A percentile compares a stretch with the other conserved stretches of the same genome.
Conservation (phyloP, 2,888 invertebrate species). For the Oscheius onirici region DNA sequence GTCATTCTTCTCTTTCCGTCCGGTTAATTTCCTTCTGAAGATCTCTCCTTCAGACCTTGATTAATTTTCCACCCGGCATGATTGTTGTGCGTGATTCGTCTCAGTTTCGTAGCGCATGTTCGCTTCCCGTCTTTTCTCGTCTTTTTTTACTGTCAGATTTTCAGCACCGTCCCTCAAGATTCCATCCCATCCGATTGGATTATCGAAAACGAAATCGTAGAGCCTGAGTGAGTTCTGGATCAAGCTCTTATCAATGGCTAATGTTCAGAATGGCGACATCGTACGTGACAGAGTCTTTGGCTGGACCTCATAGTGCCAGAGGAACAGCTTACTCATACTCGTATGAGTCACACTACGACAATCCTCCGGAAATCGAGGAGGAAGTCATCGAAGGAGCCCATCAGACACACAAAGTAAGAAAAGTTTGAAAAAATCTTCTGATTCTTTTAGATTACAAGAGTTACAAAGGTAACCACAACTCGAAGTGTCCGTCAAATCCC, state of each 20-base stretch:
- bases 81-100: slow-evolving; percentile 1
- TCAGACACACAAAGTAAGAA: slow-evolving; percentile 49
- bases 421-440: background rate
- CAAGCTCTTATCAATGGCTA: background rate
- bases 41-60: background rate
- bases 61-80: slow-evolving; percentile 4
- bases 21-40: slow-evolving; percentile 1
- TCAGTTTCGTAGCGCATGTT: slow-evolving; percentile 7
- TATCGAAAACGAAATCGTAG: slow-evolving; percentile 60
- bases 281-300: slow-evolving; percentile 66
- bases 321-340: slow-evolving; percentile 67
- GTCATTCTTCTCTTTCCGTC: background rate
- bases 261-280: slow-evolving; percentile 67
- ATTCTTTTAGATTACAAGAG: slow-evolving; percentile 65
- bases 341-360: slow-evolving; percentile 65
- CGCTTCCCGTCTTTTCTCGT: background rate
- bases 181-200: slow-evolving; percentile 56
- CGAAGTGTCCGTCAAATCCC: slow-evolving; percentile 69
- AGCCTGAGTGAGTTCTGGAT: slow-evolving; percentile 52
- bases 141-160: slow-evolving; percentile 5
- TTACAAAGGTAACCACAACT: slow-evolving; percentile 71
- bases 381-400: slow-evolving; percentile 44
- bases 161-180: slow-evolving; percentile 60
- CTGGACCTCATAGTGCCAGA: slow-evolving; percentile 63
- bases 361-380: slow-evolving; percentile 59